Percentiles rank a stretch among this genome's conserved stretches.
Conservation (phyloP, 2,113 vertebrate genomes). For the Rousettus leschenaultii region DNA sequence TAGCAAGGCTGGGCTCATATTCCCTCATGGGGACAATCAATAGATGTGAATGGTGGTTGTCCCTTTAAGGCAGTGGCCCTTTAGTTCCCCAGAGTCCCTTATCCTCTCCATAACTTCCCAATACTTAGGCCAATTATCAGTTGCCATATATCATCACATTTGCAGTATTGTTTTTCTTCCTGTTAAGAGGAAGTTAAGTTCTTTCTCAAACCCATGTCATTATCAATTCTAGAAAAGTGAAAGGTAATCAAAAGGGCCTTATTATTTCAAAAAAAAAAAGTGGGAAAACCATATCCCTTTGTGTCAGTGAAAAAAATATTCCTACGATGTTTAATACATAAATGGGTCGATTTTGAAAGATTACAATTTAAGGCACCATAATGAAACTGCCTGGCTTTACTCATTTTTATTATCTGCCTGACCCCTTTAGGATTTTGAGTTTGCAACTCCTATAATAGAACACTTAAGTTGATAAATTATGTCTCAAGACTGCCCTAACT, state of each 20-base stretch:
- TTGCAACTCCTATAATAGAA: not conserved
- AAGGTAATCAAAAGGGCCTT: not conserved
- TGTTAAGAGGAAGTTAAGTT: not conserved
- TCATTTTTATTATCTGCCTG: constrained; percentile 41
- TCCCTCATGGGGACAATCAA: not conserved
- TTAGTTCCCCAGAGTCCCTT: not conserved
- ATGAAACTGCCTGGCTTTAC: constrained; percentile 25
- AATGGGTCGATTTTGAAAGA: constrained; percentile 16
- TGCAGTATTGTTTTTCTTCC: not conserved
- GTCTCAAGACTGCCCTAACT: not conserved
- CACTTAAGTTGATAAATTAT: constrained; percentile 17
- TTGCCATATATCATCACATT: not conserved
- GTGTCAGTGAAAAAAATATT: constrained; percentile 32
- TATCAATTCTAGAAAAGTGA: not conserved
- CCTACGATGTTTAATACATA: not conserved
- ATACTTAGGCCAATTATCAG: not conserved
- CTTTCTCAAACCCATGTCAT: not conserved
- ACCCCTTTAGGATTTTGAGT: constrained; percentile 20
- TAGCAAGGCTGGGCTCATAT: not conserved
- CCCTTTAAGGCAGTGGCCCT: not conserved
- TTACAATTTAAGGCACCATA: not conserved
- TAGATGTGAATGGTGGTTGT: not conserved
- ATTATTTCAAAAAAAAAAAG: not conserved
- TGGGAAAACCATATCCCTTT: not conserved
- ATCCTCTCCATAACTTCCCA: not conserved